Evolutionary conservation across 2,797 vertebrate species (phyloP).

Genomic region (Parambassis ranga): DNA sequence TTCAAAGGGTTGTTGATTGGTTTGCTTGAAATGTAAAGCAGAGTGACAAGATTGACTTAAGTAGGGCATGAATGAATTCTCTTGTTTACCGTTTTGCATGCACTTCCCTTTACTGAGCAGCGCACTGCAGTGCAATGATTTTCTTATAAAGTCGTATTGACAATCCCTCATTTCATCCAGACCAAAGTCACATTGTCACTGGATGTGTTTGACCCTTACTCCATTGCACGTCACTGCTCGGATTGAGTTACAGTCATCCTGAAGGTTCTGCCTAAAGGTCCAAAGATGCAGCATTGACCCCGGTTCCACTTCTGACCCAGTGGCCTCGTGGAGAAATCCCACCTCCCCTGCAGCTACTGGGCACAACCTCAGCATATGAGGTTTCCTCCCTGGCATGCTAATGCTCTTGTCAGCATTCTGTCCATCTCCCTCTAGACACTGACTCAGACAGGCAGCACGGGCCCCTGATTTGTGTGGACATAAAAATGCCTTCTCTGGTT

Average conservation of each 20-base stretch:
- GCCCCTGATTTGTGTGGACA: slow-evolving; percentile 23
- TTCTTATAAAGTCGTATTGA: slow-evolving; percentile 6
- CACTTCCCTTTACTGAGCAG: neutral
- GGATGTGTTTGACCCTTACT: slow-evolving; percentile 13
- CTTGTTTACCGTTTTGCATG: slow-evolving; percentile 3
- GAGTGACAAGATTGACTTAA: slow-evolving; percentile 30
- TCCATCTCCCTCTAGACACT: slow-evolving; percentile 49
- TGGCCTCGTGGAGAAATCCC: slow-evolving; percentile 52
- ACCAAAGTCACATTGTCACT: neutral
- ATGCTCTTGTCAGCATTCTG: slow-evolving; percentile 71
- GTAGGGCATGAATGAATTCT: slow-evolving; percentile 19
- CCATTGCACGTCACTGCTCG: neutral
- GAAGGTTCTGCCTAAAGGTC: slow-evolving; percentile 28
- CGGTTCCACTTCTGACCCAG: slow-evolving; percentile 50
- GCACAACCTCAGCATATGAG: slow-evolving; percentile 49
- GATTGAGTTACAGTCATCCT: slow-evolving; percentile 33
- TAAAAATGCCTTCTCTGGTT: slow-evolving; percentile 44
- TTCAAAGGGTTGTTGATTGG: slow-evolving; percentile 58
- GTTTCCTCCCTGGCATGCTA: slow-evolving; percentile 58
- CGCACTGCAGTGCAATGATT: neutral
- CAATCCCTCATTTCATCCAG: slow-evolving; percentile 1
- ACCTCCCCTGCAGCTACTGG: slow-evolving; percentile 20
- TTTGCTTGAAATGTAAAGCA: slow-evolving; percentile 44
- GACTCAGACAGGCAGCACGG: slow-evolving; percentile 46
- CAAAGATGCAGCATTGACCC: slow-evolving; percentile 25